These are phyloP conservation scores for Panthera tigris DNA, from an alignment of 2,113 vertebrate species.

Conservation along the genomic window DNA sequence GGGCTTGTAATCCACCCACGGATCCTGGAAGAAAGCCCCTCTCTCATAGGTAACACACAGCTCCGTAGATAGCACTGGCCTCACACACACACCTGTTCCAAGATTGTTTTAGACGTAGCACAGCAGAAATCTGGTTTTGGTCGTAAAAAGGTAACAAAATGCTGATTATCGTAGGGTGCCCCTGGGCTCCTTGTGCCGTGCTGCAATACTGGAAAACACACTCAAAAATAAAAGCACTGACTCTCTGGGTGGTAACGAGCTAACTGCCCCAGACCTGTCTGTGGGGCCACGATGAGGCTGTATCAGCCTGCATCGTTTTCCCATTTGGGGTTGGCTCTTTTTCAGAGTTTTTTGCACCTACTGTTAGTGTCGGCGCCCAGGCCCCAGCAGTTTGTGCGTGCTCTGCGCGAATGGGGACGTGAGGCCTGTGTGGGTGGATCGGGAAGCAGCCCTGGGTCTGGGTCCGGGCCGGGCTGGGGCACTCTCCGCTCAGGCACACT, in stretches of 20 bases:
- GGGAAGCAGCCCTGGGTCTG: background rate
- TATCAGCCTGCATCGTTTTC: background rate
- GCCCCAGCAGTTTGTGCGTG: background rate
- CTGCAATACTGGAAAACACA: background rate
- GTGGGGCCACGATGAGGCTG: background rate
- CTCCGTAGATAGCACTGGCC: fast-evolving
- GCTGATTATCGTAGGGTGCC: fast-evolving
- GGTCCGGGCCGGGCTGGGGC: fast-evolving
- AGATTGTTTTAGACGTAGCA: fast-evolving
- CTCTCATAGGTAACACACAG: slow-evolving; percentile 90
- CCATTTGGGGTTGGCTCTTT: background rate
- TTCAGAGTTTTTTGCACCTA: fast-evolving
- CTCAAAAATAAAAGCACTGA: background rate
- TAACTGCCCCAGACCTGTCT: no score
- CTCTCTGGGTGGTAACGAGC: fast-evolving
- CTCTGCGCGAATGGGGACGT: fast-evolving
- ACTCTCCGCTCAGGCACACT: fast-evolving
- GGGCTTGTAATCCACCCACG: slow-evolving; percentile 98
- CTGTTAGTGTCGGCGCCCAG: fast-evolving
- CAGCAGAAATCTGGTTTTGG: no score
- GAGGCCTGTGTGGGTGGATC: fast-evolving
- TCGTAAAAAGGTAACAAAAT: background rate
- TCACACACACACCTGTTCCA: fast-evolving
- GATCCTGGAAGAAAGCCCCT: slow-evolving; percentile 98
- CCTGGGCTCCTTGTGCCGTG: background rate